These are phyloP conservation scores for Drosophila paramelanica DNA, from an alignment of 2,888 invertebrate genomes.

Conservation along the genomic window DNA sequence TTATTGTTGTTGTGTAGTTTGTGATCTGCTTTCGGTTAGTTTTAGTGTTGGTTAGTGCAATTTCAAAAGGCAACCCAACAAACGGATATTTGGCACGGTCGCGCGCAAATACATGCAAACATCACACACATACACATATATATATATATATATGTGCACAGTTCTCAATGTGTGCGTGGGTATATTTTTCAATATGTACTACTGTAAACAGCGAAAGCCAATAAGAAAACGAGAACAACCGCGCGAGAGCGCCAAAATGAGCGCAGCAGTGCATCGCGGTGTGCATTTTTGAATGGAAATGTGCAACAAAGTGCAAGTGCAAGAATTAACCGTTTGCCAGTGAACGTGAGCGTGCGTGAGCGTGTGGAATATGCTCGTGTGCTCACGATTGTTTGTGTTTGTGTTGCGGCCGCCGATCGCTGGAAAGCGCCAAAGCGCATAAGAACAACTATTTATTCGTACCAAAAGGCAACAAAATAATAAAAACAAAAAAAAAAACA, in stretches of 20 bases:
- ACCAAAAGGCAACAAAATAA: constrained; percentile 10
- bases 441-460: constrained; percentile 25
- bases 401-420: constrained; percentile 3
- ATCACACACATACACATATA: constrained; percentile 1
- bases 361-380: constrained; percentile 6
- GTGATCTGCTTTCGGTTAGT: constrained; percentile 32
- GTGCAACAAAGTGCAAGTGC: constrained; percentile 62
- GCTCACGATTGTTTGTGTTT: constrained; percentile 3
- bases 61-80: constrained; percentile 20
- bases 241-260: constrained; percentile 3
- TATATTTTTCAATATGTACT: constrained; percentile 1
- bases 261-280: constrained; percentile 11
- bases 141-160: not conserved
- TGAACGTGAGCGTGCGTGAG: constrained; percentile 32
- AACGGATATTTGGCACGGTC: constrained; percentile 55
- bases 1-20: constrained; percentile 1
- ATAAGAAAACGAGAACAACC: constrained; percentile 35
- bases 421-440: constrained; percentile 10
- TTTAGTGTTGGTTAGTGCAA: constrained; percentile 32
- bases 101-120: constrained; percentile 13
- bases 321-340: constrained; percentile 47
- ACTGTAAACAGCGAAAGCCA: constrained; percentile 39
- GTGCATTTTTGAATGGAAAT: constrained; percentile 12
- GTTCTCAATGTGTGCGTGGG: not conserved
- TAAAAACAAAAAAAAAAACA: constrained; percentile 12